Base-by-base conservation (phyloP, 1,140 invertebrate species). In the Camponotus floridanus region DNA sequence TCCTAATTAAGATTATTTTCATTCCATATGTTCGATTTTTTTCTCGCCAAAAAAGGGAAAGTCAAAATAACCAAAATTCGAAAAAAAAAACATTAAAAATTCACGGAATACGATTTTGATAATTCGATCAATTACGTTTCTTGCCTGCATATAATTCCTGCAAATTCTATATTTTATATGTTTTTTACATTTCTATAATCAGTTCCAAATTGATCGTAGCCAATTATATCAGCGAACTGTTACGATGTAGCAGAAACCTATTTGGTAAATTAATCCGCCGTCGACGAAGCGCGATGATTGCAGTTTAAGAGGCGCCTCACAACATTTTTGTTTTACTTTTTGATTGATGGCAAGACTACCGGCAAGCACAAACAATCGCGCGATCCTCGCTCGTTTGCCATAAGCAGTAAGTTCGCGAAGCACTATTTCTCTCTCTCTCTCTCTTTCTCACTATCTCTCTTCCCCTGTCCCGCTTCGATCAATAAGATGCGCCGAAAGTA, bases 401-500 rank as follows among this genome's bases (percentile, higher is more conserved):
- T 9, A 21, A 26, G 4, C 26, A 36, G 26, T 36, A 21, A 31
- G 36, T 73, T 81, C 39, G 65, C 68, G n/a, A 81, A 13, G 55
- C 9, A 3, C 21, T 4, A 11, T 11, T 51, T 45, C 21, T 45
- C 15, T 11, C 45, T 55, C 31, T n/a, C 26, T 26, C 26, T 26
- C 26, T 26, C n/a, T 4, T 2, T 5, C 33, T 1, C 62, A 13
- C 39, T 11, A 0, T 3, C 42, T 11, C 42, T 3, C 42, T 15
- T 15, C 11, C 45, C 45, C 42, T 45, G 39, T 42, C 42, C 45
- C 45, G 48, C 18, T 51, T 51, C 64, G 64, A 70, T 76, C 86
- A 81, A 87, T 84, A 79, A 88, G 64, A 76, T 68, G 59, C 67
- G 45, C 57, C 61, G 85, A 88, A 88, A 88, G 86, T 83, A 86